Evolutionary conservation across 2,888 invertebrate species (phyloP), one percentile per base, ranked within the genome.

Genomic region (Patella pellucida): DNA sequence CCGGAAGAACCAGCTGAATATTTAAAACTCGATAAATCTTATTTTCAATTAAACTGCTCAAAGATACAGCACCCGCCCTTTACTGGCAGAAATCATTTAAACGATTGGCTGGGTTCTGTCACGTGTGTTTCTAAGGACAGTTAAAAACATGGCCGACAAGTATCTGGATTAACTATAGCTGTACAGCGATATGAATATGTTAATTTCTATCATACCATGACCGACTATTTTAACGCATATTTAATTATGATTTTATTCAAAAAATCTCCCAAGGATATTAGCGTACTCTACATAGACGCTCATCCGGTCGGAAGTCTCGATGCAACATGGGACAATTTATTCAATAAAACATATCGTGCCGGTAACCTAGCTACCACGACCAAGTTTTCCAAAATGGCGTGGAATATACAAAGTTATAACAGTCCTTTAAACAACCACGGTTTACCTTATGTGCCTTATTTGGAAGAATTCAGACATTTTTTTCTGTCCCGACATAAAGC

Each of bases 261-360:
- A 54, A 69, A 81, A 15, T 70, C 80, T 14, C 84, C 84, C 3
- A 76, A 81, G n/a, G 74, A 85, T 14, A 80, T 85, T 0, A 86
- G 84, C 23, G 84, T 90, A 16, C 76, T 90, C 23, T 82, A 86
- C 70, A 79, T 90, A 16, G 90, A 90, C 76, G 87, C 86, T 4
- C 90, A 90, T 76, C 90, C 90, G 1, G 68, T 76, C 16, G 89
- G 90, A 5, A 81, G 78, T 0, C 82, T 90, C 19, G 90, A 90
- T 75, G 50, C 71, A 0, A 82, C 85, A 1, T 90, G 90, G 90
- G 69, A 74, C 5, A 81, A 75, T 0, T 81, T 90, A n/a, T 90
- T 90, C 78, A 86, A 86, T 16, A 82, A 85, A 7, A 82, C 85
- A 2, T 74, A 76, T 1, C 80, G 89, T 12, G 81, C 85, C 0